Evolutionary conservation across 2,888 invertebrate genomes (phyloP).

Genomic region (Napeogenes inachia): DNA sequence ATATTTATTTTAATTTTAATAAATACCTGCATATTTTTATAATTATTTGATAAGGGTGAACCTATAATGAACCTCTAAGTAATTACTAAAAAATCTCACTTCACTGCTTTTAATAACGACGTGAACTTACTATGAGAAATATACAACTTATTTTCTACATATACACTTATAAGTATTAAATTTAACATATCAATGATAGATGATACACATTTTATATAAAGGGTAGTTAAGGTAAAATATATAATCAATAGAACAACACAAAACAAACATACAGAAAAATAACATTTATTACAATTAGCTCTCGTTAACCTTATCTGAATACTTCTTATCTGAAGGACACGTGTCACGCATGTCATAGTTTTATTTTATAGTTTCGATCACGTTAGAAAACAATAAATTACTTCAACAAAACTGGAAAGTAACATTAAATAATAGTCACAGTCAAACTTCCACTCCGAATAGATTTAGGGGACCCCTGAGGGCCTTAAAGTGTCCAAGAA

Average conservation of each 20-base stretch:
- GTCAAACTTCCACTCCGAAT: constrained; percentile 16
- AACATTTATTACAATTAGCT: background rate
- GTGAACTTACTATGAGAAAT: background rate
- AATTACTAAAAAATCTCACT: constrained; percentile 1
- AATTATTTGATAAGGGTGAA: background rate
- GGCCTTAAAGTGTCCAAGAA: constrained; percentile 22
- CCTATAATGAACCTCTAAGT: background rate
- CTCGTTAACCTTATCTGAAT: background rate
- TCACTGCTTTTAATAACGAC: constrained; percentile 3
- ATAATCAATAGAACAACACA: too few relatives aligned
- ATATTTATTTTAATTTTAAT: too few relatives aligned
- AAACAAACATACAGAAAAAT: too few relatives aligned
- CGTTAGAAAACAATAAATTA: constrained; percentile 13
- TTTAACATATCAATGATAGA: too few relatives aligned
- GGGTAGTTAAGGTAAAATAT: too few relatives aligned
- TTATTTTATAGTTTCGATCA: constrained; percentile 6
- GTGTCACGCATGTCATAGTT: background rate
- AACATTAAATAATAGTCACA: constrained; percentile 22
- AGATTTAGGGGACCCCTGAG: constrained; percentile 24
- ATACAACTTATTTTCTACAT: background rate
- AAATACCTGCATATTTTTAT: too few relatives aligned
- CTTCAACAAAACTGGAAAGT: constrained; percentile 16
- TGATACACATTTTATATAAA: too few relatives aligned
- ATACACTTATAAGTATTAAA: background rate
- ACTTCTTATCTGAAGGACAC: background rate